Percentiles rank a stretch among this genome's conserved stretches.
Evolutionary conservation across 2,888 invertebrate species (phyloP).

Genomic region (Drosophila bunnanda): DNA sequence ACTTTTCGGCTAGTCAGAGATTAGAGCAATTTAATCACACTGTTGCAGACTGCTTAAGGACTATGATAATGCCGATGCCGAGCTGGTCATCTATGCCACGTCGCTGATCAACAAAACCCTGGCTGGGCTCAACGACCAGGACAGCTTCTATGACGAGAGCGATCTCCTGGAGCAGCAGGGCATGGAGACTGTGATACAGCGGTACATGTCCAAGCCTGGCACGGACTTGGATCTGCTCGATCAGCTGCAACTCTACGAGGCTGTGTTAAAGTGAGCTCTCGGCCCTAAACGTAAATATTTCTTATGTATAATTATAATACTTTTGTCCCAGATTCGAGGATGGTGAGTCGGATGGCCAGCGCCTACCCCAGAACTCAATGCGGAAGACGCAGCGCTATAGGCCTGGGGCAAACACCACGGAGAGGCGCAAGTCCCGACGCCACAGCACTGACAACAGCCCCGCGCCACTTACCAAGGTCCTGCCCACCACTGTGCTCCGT

Average conservation of each 20-base stretch:
- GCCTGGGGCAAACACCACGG: conserved; percentile 87
- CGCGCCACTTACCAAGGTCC: conserved; percentile 75
- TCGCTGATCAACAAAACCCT: conserved; percentile 98
- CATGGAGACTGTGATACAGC: conserved; percentile 93
- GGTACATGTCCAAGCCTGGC: conserved; percentile 95
- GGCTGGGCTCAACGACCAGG: conserved; percentile 96
- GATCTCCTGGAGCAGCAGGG: conserved; percentile 97
- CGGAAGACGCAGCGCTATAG: conserved; percentile 91
- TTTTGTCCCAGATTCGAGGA: conserved; percentile 85
- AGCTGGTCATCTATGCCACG: conserved; percentile 97
- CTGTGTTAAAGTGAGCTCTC: conserved; percentile 92
- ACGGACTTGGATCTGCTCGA: conserved; percentile 96
- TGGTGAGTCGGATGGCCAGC: conserved; percentile 85
- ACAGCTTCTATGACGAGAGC: conserved; percentile 98
- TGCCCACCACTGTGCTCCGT: conserved; percentile 78
- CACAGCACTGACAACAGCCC: conserved; percentile 90
- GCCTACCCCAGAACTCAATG: conserved; percentile 88
- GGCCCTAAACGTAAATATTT: fast-evolving
- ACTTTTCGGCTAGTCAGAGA: neutral
- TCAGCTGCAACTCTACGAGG: conserved; percentile 97
- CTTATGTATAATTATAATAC: fast-evolving
- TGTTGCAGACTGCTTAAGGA: conserved; percentile 95
- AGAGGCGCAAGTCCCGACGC: conserved; percentile 91
- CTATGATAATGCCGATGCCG: conserved; percentile 98
- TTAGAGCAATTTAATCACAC: too few species aligned